Evolutionary conservation across 2,888 invertebrate species (phyloP), one percentile per base, ranked within the genome.

Genomic region (Trichogramma dendrolimi): DNA sequence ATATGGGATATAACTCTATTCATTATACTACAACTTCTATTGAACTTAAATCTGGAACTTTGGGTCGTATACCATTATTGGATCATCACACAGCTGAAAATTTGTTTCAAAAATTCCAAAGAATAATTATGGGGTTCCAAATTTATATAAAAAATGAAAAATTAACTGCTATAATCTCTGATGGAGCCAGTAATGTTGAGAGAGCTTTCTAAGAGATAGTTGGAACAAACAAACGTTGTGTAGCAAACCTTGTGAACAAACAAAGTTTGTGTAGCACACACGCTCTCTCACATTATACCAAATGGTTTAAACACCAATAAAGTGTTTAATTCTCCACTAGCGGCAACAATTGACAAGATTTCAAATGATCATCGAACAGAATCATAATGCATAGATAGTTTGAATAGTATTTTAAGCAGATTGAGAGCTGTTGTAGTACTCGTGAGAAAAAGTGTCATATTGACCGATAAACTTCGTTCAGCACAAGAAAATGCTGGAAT

Each of bases 1-100:
- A 67, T 63, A 55, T 71, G 50, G 70, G 69, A n/a, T n/a, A n/a
- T 38, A 64, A 69, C 48, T 70, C 69, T 60, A 58, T 71, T 53
- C 68, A 71, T 61, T 71, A 41, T 65, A 62, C 70, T 66, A 66
- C 56, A 67, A 55, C 67, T 67, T 54, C 64, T 62, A 8, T 40
- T 5, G 38, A 57, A n/a, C 14, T 57, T 5, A 8, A 56, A 10
- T 52, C 38, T 43, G 61, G 58, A 53, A 60, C 56, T 38, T 44
- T 67, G 4, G 66, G 67, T 39, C 55, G 65, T 27, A 60, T 66
- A 42, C 61, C 66, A 6, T 8, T 69, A 44, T 44, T 41, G 27
- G 62, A 61, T 47, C 60, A 62, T 6, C 67, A 68, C 44, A 69
- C 67, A 39, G 52, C 67, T 4, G 48, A 56, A 5, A 64, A 67